Conservation (phyloP, 2,797 vertebrate species). For the Natrix natrix region DNA sequence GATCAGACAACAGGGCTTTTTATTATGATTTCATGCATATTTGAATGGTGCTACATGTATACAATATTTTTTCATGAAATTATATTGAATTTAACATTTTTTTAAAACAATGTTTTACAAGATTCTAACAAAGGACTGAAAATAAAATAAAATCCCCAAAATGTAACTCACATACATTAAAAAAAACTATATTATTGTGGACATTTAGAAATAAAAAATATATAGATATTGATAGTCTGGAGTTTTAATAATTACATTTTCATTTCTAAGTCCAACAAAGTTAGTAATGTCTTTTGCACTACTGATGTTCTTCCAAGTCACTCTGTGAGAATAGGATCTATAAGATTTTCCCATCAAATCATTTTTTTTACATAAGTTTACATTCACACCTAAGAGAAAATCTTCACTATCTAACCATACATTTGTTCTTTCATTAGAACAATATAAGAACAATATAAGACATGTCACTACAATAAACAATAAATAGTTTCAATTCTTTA, state of each 20-base stretch:
- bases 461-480: no score
- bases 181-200: neutral
- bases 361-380: neutral
- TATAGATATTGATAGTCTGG: slow-evolving; percentile 31
- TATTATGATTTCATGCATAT: neutral
- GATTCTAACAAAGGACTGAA: neutral
- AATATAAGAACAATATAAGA: no score
- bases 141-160: neutral
- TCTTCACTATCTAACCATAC: neutral
- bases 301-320: slow-evolving; percentile 38
- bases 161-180: neutral
- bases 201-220: slow-evolving; percentile 41
- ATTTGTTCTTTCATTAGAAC: neutral
- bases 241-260: slow-evolving; percentile 39
- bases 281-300: neutral
- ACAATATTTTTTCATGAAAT: neutral
- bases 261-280: slow-evolving; percentile 37
- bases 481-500: no score
- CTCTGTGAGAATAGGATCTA: slow-evolving; percentile 7
- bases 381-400: neutral
- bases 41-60: neutral
- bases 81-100: neutral
- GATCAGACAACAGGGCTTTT: neutral
- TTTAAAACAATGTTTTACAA: neutral
- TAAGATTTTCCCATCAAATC: neutral